Percentiles rank a stretch among this genome's conserved stretches.
phyloP scores from a whole-genome alignment of 2,113 vertebrate genomes.

The Vidua chalybeata region DNA sequence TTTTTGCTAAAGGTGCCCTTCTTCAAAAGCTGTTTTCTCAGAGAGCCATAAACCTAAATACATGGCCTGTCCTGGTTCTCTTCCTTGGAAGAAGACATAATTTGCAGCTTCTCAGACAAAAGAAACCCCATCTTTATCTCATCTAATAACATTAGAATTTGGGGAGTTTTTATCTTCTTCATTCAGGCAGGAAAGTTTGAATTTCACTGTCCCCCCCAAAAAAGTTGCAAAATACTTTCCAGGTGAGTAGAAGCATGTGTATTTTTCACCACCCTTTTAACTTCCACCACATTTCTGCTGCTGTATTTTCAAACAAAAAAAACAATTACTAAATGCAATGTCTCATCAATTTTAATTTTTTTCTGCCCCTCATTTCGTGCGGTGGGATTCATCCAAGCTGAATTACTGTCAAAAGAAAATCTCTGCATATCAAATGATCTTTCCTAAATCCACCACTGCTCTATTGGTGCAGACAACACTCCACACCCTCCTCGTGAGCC shows the following conservation, averaged over 20 bases:
- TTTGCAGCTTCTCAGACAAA: background rate
- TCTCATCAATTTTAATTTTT: background rate
- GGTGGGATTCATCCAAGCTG: background rate
- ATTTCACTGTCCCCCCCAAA: background rate
- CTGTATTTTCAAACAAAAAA: background rate
- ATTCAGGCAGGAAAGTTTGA: background rate
- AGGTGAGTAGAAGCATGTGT: background rate
- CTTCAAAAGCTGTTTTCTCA: background rate
- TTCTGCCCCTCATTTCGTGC: background rate
- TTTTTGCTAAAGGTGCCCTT: background rate
- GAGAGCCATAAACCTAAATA: background rate
- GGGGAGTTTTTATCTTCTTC: background rate
- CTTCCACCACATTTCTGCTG: background rate
- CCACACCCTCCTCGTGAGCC: background rate
- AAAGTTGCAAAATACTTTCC: background rate
- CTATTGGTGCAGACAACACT: background rate
- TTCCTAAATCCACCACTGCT: background rate
- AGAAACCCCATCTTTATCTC: background rate
- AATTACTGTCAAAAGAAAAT: background rate
- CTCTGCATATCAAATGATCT: background rate
- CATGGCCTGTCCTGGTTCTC: background rate
- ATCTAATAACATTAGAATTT: background rate
- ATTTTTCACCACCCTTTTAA: background rate
- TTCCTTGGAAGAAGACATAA: background rate
- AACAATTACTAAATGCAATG: background rate